Conservation (phyloP, 2,888 invertebrate species). For the Falcaria lacertinaria region DNA sequence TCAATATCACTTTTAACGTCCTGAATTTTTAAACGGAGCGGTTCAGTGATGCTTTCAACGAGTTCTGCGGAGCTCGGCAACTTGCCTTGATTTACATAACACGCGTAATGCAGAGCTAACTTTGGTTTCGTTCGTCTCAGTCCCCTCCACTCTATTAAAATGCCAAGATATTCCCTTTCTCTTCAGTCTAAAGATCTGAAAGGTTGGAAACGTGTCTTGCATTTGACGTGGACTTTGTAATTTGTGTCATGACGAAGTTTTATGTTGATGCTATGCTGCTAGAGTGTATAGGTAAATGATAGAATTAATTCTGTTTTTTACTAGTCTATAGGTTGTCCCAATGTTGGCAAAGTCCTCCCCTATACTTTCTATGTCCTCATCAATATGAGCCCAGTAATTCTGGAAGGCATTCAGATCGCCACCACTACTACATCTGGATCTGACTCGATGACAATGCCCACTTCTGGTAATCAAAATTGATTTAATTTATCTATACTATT, state of each 20-base stretch:
- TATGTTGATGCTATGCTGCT: background rate
- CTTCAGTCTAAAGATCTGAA: background rate
- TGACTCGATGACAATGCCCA: no score
- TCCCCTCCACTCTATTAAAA: background rate
- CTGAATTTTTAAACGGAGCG: slow-evolving; percentile 61
- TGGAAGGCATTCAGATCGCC: no score
- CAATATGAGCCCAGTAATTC: no score
- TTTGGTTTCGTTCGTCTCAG: slow-evolving; percentile 30
- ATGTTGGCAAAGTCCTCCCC: no score
- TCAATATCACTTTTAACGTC: slow-evolving; percentile 48
- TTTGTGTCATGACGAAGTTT: background rate
- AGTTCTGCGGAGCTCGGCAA: slow-evolving; percentile 35
- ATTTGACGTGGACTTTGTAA: slow-evolving; percentile 4
- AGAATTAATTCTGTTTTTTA: no score
- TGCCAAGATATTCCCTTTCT: slow-evolving; percentile 2
- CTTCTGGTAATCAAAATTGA: no score
- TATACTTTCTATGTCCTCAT: no score
- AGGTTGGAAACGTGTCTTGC: slow-evolving; percentile 4
- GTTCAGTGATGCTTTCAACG: slow-evolving; percentile 52
- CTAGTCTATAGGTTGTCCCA: no score
- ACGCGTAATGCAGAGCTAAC: slow-evolving; percentile 54
- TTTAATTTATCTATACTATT: no score
- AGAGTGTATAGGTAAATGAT: background rate
- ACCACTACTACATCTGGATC: no score
- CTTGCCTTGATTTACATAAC: slow-evolving; percentile 58